phyloP scores from a whole-genome alignment of 2,113 vertebrate genomes.

The Myiozetetes cayanensis region DNA sequence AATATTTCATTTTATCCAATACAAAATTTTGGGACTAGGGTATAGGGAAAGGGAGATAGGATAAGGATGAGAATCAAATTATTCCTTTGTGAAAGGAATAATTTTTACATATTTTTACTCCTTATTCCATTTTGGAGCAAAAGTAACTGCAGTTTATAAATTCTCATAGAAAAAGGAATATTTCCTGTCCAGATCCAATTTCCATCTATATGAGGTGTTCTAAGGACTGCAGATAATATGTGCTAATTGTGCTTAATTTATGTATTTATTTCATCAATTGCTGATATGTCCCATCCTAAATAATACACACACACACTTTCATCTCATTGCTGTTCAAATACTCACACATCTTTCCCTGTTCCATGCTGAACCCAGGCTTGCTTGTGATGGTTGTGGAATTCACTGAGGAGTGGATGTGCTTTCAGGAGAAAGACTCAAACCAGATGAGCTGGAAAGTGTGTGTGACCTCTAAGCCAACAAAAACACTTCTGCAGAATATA shows the following conservation, averaged over 20 bases:
- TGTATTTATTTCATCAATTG: not conserved
- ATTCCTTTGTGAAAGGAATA: not conserved
- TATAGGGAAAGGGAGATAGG: not conserved
- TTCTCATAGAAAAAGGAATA: not conserved
- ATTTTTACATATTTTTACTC: not conserved
- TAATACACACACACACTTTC: not conserved
- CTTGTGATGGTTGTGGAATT: not conserved
- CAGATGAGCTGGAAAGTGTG: not conserved
- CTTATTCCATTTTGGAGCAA: not conserved
- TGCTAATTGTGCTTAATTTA: not conserved
- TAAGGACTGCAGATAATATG: not conserved
- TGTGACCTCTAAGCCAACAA: not conserved
- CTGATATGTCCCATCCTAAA: not conserved
- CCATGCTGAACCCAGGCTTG: not conserved
- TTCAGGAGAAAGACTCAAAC: not conserved
- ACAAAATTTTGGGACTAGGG: not conserved
- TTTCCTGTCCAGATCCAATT: not conserved
- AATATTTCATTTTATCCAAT: not conserved
- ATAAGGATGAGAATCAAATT: not conserved
- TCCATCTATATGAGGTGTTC: not conserved
- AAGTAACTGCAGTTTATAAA: not conserved
- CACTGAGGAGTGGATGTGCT: not conserved
- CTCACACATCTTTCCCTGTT: not conserved
- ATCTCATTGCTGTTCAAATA: not conserved
- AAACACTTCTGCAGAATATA: not conserved